Conservation (phyloP, 2,797 vertebrate genomes). For the Enteromius treurensis region DNA sequence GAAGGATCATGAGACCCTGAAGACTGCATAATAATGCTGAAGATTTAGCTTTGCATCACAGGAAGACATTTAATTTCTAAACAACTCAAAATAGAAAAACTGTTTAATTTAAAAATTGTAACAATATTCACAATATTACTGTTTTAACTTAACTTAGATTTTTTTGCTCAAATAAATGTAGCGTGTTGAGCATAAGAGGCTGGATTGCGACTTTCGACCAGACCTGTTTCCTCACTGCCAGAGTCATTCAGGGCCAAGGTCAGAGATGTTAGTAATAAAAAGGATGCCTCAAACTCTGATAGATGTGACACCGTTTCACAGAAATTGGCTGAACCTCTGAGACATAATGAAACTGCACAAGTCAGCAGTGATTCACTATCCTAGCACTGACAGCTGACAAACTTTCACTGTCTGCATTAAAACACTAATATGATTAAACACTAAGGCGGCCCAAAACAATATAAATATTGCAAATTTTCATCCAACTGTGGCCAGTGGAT, state of each 20-base stretch:
- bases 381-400: background rate
- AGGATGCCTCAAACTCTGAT: background rate
- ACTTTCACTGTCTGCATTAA: background rate
- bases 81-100: no score
- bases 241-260: background rate
- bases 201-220: background rate
- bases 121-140: background rate
- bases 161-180: background rate
- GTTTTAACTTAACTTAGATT: background rate
- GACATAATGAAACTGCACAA: conserved; percentile 9
- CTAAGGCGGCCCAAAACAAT: conserved; percentile 1
- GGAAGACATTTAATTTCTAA: no score
- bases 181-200: background rate
- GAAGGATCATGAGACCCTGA: no score
- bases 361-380: conserved; percentile 20
- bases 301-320: conserved; percentile 7
- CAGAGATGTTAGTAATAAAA: background rate
- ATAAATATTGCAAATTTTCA: conserved; percentile 11
- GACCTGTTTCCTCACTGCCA: background rate
- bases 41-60: no score
- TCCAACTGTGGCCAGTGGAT: background rate
- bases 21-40: no score
- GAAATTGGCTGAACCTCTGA: conserved; percentile 5
- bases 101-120: no score
- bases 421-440: background rate